Percentiles rank a stretch among this genome's conserved stretches.
Conservation (phyloP, 2,888 invertebrate species). For the Lathronympha strigana region DNA sequence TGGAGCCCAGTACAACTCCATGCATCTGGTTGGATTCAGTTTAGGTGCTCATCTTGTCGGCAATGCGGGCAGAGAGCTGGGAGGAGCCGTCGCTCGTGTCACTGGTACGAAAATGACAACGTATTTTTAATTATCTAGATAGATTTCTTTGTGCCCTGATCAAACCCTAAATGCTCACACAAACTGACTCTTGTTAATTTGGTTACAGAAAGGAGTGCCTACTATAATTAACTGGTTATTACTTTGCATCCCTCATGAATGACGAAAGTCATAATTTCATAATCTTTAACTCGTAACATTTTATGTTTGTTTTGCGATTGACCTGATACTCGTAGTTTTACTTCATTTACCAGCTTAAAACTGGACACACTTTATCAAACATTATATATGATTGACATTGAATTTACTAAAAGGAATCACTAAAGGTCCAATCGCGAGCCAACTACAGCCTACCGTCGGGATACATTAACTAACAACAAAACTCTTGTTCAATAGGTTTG, state of each 20-base stretch:
- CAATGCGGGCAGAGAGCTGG: conserved; percentile 65
- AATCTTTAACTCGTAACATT: too few relatives aligned
- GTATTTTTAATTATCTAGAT: too few relatives aligned
- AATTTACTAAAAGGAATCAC: not conserved
- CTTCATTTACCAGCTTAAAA: not conserved
- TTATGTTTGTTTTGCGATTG: too few relatives aligned
- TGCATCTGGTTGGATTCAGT: conserved; percentile 78
- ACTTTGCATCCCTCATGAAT: too few relatives aligned
- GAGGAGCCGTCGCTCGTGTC: conserved; percentile 66
- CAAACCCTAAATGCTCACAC: too few relatives aligned
- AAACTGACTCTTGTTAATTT: too few relatives aligned
- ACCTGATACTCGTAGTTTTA: too few relatives aligned
- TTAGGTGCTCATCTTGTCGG: conserved; percentile 78
- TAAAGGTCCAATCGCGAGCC: not conserved
- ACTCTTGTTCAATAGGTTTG: conserved; percentile 49
- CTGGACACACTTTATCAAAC: not conserved
- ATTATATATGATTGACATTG: too few relatives aligned
- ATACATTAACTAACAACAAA: not conserved
- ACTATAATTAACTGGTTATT: too few relatives aligned
- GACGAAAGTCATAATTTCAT: too few relatives aligned
- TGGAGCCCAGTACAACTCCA: conserved; percentile 56
- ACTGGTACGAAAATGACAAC: conserved; percentile 57
- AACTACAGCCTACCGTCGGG: not conserved
- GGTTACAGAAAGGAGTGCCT: too few relatives aligned
- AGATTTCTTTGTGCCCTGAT: too few relatives aligned